These are phyloP conservation scores for Rhabdomys dilectus DNA, from an alignment of 2,113 vertebrate genomes.

Conservation along the genomic window DNA sequence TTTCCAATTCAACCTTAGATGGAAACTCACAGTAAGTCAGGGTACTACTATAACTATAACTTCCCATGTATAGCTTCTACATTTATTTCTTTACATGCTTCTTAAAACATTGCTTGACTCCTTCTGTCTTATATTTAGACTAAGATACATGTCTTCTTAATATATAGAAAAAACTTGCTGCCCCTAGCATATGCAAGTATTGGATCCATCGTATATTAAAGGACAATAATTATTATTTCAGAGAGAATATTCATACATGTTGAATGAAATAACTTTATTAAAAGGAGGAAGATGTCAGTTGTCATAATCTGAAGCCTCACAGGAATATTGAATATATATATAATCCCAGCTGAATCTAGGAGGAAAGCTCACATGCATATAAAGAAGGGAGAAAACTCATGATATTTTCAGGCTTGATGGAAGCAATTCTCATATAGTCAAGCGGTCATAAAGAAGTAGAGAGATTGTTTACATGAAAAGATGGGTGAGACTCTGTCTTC, in stretches of 20 bases:
- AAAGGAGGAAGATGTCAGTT: no score
- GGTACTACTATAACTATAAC: no score
- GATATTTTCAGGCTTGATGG: neutral
- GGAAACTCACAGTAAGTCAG: no score
- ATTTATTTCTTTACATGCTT: no score
- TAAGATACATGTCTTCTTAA: neutral
- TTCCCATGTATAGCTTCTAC: no score
- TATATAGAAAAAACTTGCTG: neutral
- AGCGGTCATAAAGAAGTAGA: no score
- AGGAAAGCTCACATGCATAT: neutral
- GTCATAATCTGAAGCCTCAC: no score
- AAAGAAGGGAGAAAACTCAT: neutral
- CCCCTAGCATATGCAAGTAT: neutral
- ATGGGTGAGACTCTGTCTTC: neutral
- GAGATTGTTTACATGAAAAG: no score
- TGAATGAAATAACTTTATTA: neutral
- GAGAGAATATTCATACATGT: neutral
- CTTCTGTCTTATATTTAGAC: no score
- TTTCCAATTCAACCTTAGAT: no score
- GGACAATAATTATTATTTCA: neutral
- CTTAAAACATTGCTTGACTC: no score
- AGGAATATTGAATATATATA: no score
- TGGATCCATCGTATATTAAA: neutral
- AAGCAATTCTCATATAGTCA: neutral
- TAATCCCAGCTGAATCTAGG: neutral